These are phyloP conservation scores for Danaus melanippus DNA, from an alignment of 1,140 invertebrate species.

Conservation along the genomic window DNA sequence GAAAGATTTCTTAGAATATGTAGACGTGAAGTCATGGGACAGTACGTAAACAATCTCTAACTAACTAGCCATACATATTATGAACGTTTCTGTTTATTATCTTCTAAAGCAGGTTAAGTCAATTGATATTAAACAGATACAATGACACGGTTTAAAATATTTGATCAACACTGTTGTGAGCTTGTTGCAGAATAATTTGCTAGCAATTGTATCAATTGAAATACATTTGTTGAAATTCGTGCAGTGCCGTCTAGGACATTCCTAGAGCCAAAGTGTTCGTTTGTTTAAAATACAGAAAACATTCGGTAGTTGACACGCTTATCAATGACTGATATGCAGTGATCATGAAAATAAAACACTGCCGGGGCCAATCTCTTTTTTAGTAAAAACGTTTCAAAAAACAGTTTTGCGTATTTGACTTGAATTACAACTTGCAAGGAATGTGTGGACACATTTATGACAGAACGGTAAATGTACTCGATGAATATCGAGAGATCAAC, in stretches of 20 bases:
- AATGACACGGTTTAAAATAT: no score
- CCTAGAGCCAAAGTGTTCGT: constrained; percentile 15
- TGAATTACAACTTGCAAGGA: no score
- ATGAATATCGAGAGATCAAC: constrained; percentile 20
- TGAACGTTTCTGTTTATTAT: no score
- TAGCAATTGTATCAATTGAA: constrained; percentile 39
- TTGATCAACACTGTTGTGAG: constrained; percentile 9
- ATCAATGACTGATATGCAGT: no score
- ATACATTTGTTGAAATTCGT: constrained; percentile 34
- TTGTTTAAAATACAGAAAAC: constrained; percentile 11
- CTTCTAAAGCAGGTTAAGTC: no score
- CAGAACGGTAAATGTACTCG: constrained; percentile 17
- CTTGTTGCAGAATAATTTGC: constrained; percentile 31
- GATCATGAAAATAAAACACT: no score
- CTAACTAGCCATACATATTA: no score
- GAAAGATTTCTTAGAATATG: no score
- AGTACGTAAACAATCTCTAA: no score
- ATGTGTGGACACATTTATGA: constrained; percentile 15
- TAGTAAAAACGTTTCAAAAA: background rate
- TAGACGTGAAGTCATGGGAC: no score
- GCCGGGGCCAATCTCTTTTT: no score
- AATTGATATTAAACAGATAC: no score
- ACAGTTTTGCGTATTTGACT: constrained; percentile 7
- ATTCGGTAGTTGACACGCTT: background rate
- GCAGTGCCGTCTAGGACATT: constrained; percentile 34